Evolutionary conservation across 2,888 invertebrate genomes (phyloP).

Genomic region (Nowickia ferox): DNA sequence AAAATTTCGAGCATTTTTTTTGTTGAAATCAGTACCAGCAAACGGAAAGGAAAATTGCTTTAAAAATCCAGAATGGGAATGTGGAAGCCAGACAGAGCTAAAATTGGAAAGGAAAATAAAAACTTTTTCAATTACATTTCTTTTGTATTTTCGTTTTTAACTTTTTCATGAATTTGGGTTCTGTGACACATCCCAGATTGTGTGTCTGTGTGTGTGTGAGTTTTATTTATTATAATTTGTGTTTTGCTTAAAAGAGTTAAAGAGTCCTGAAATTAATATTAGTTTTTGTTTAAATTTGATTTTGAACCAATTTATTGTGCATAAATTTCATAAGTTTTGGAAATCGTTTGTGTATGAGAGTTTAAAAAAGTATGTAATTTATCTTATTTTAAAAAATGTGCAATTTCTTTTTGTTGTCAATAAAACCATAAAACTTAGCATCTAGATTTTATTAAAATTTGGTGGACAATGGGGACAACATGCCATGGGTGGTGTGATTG

Average conservation of each 20-base stretch:
- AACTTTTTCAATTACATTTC: slow-evolving; percentile 1
- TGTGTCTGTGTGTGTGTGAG: slow-evolving; percentile 19
- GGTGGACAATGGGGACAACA: slow-evolving; percentile 83
- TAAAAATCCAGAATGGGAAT: too few species aligned
- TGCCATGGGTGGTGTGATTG: slow-evolving; percentile 81
- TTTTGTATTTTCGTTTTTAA: slow-evolving; percentile 62
- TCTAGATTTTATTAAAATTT: slow-evolving; percentile 58
- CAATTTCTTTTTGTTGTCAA: slow-evolving; percentile 63
- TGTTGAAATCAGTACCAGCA: too few species aligned
- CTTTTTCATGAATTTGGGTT: background rate
- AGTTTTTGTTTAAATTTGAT: slow-evolving; percentile 37
- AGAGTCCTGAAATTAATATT: slow-evolving; percentile 33
- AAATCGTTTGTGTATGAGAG: slow-evolving; percentile 49
- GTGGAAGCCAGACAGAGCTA: too few species aligned
- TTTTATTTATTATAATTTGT: slow-evolving; percentile 8
- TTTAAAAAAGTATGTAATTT: slow-evolving; percentile 42
- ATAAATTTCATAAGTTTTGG: slow-evolving; percentile 51
- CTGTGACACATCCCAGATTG: background rate
- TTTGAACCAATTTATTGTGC: slow-evolving; percentile 70
- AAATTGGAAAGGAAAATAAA: too few species aligned
- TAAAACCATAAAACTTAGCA: slow-evolving; percentile 32
- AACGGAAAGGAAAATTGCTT: too few species aligned
- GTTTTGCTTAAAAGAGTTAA: slow-evolving; percentile 39
- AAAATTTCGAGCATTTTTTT: too few species aligned
- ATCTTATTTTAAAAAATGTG: slow-evolving; percentile 35